Evolutionary conservation across 2,113 vertebrate genomes (phyloP), one percentile per base, ranked within the genome.

Genomic region (Rhinoptilus africanus): DNA sequence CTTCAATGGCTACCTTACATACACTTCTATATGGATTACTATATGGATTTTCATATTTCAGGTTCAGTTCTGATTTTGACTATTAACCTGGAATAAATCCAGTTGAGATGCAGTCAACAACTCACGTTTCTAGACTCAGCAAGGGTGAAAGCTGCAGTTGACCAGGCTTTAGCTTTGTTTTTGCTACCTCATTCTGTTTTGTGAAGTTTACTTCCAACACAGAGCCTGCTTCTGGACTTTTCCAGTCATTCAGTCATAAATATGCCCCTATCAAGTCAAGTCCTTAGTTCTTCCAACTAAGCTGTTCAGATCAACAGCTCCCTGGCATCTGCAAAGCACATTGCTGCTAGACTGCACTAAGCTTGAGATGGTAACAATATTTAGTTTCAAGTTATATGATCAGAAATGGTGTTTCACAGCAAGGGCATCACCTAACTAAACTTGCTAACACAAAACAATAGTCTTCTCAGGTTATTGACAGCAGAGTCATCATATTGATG

Each of bases 401-500:
- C 39, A 41, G 66, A 91, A 94, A 51, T 7, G 17, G 14, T 60
- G 27, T 43, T 69, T 45, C 81, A 57, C 35, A 50, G 88, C 59
- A 28, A 67, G 13, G 67, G 2, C 21, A 57, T 26, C 34, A 26
- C 17, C 43, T 47, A 47, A 32, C 14, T 34, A 56, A 83, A 56
- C 41, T 53, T 79, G 41, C 17, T 45, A 64, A 51, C 28, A 48
- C 9, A 34, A 66, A 83, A 41, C 30, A 73, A 6, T 9, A 26
- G 3, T 37, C 4, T 39, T 56, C 60, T 67, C 89, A 92, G n/a
- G 17, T 91, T 15, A 30, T 0, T 41, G 51, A 53, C 14, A 72
- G 39, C n/a, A 22, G 48, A 5, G 0, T 47, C 71, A 71, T 53
- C 20, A 4, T 32, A 48, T 17, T 0, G 0, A 48, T 34, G 4